phyloP scores from a whole-genome alignment of 2,888 invertebrate genomes.

The Eupithecia subumbrata region DNA sequence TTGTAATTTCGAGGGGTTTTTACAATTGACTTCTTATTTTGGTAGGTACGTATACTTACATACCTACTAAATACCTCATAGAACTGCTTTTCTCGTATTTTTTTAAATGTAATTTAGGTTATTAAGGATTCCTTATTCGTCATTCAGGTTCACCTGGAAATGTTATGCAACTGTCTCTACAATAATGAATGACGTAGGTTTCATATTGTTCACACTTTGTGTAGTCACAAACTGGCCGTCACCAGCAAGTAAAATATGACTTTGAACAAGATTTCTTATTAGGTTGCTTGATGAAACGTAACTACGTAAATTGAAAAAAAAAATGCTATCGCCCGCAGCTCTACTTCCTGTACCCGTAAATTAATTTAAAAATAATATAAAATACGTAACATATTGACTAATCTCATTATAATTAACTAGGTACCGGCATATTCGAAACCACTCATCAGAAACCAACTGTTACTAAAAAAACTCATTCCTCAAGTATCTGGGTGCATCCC shows the following conservation, averaged over 20 bases:
- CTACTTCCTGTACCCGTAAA: slow-evolving; percentile 50
- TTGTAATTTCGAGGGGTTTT: not conserved
- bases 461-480: slow-evolving; percentile 58
- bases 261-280: not conserved
- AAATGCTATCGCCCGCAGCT: slow-evolving; percentile 47
- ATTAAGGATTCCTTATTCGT: no score
- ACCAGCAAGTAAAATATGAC: no score
- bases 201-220: no score
- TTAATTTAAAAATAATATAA: slow-evolving; percentile 45
- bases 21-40: not conserved
- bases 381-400: slow-evolving; percentile 53
- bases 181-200: no score
- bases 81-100: not conserved
- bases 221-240: no score
- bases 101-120: no score
- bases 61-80: no score
- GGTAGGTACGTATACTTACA: not conserved
- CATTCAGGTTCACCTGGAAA: not conserved
- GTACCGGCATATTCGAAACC: slow-evolving; percentile 46
- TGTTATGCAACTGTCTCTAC: not conserved
- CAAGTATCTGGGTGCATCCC: slow-evolving; percentile 44
- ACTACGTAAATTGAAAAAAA: slow-evolving; percentile 1
- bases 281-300: not conserved
- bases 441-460: slow-evolving; percentile 51
- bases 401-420: slow-evolving; percentile 53